phyloP scores from a whole-genome alignment of 1,140 invertebrate species.

The Vollenhovia emeryi region DNA sequence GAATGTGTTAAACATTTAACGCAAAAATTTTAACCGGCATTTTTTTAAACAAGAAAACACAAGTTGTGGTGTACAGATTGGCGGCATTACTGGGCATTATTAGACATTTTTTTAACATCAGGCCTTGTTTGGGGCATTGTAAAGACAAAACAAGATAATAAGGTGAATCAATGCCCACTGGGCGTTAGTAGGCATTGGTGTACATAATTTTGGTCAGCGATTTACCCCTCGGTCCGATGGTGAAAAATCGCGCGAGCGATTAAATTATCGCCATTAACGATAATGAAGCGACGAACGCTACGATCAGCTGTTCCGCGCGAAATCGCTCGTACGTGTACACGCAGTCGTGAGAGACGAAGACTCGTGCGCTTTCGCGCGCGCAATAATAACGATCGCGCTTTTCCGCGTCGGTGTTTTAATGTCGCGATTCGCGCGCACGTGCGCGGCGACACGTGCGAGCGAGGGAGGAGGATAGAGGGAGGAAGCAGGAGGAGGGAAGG shows the following conservation, averaged over 20 bases:
- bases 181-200: too few relatives aligned
- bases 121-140: too few relatives aligned
- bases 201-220: too few relatives aligned
- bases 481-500: neutral
- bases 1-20: too few relatives aligned
- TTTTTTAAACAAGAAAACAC: too few relatives aligned
- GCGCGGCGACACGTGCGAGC: neutral
- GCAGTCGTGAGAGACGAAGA: neutral
- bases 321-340: neutral
- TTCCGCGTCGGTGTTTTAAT: conserved; percentile 47
- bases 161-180: too few relatives aligned
- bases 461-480: neutral
- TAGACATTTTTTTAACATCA: too few relatives aligned
- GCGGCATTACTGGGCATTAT: too few relatives aligned
- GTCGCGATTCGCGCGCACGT: neutral
- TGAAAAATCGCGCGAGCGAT: neutral
- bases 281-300: conserved; percentile 2
- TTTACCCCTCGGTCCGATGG: too few relatives aligned
- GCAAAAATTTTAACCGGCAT: too few relatives aligned
- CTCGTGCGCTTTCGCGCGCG: conserved; percentile 38
- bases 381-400: conserved; percentile 42
- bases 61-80: too few relatives aligned
- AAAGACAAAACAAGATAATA: too few relatives aligned
- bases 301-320: neutral
- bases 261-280: neutral